phyloP scores from a whole-genome alignment of 2,797 vertebrate species.

The Xenopus petersii region DNA sequence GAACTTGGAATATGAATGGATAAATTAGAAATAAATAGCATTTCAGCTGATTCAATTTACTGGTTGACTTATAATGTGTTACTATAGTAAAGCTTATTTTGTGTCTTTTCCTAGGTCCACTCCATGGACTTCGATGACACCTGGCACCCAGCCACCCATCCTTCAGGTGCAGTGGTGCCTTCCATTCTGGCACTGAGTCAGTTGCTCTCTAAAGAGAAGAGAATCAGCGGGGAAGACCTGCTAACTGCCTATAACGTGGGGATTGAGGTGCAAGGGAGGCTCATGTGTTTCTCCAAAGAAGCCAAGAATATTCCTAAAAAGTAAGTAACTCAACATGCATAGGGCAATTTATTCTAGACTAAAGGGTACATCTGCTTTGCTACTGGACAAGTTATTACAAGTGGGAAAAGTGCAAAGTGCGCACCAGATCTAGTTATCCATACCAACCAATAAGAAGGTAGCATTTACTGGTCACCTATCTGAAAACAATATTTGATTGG shows the following conservation, averaged over 20 bases:
- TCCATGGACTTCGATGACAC: constrained; percentile 93
- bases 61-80: not conserved
- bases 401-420: no score
- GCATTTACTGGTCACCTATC: no score
- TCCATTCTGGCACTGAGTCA: constrained; percentile 80
- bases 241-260: constrained; percentile 83
- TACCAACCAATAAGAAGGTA: no score
- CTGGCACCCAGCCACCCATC: constrained; percentile 87
- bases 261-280: constrained; percentile 82
- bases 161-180: constrained; percentile 82
- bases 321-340: constrained; percentile 54
- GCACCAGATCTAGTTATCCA: no score
- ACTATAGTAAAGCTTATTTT: not conserved
- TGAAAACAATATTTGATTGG: no score
- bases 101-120: constrained; percentile 67
- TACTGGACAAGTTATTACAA: no score
- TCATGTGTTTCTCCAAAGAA: constrained; percentile 83
- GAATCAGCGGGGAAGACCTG: constrained; percentile 76
- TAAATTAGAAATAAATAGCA: not conserved
- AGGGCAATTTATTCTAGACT: no score
- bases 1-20: no score
- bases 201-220: constrained; percentile 71
- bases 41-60: not conserved
- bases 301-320: constrained; percentile 81
- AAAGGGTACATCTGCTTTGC: no score